These are phyloP conservation scores for Epinotia demarniana DNA, from an alignment of 2,888 invertebrate species.

Conservation along the genomic window DNA sequence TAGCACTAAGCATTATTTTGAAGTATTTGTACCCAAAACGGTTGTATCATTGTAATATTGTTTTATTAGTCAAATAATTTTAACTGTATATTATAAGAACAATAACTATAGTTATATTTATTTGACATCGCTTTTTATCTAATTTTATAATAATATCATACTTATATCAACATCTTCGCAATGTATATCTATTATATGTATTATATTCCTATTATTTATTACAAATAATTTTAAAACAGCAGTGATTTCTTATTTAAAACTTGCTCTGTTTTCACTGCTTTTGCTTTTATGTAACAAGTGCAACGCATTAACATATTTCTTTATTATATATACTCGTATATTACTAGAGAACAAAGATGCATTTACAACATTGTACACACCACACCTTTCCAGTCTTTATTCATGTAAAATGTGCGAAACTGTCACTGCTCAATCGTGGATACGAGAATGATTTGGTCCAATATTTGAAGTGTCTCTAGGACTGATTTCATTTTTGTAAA, in stretches of 20 bases:
- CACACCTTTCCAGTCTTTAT: not conserved
- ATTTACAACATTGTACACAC: not conserved
- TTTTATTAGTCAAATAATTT: slow-evolving; percentile 29
- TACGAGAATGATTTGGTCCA: not conserved
- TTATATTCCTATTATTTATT: slow-evolving; percentile 33
- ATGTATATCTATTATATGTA: slow-evolving; percentile 13
- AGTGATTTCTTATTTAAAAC: slow-evolving; percentile 40
- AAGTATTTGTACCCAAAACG: slow-evolving; percentile 31
- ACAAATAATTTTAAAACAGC: slow-evolving; percentile 28
- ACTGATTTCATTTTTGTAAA: slow-evolving; percentile 3
- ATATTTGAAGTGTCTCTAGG: slow-evolving; percentile 30
- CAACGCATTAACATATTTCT: slow-evolving; percentile 17
- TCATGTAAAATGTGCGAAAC: not conserved
- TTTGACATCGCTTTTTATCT: slow-evolving; percentile 33
- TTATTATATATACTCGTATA: not conserved
- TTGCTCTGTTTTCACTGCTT: slow-evolving; percentile 27
- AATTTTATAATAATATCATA: slow-evolving; percentile 1
- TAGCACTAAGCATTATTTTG: slow-evolving; percentile 18
- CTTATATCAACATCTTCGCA: not conserved
- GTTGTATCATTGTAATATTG: slow-evolving; percentile 38
- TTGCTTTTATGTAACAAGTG: slow-evolving; percentile 16
- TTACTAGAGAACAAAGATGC: slow-evolving; percentile 6
- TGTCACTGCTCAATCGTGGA: not conserved
- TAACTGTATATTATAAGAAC: slow-evolving; percentile 38
- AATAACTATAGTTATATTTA: slow-evolving; percentile 25